Conservation (phyloP, 2,113 vertebrate genomes). For the Triplophysa dalaica region DNA sequence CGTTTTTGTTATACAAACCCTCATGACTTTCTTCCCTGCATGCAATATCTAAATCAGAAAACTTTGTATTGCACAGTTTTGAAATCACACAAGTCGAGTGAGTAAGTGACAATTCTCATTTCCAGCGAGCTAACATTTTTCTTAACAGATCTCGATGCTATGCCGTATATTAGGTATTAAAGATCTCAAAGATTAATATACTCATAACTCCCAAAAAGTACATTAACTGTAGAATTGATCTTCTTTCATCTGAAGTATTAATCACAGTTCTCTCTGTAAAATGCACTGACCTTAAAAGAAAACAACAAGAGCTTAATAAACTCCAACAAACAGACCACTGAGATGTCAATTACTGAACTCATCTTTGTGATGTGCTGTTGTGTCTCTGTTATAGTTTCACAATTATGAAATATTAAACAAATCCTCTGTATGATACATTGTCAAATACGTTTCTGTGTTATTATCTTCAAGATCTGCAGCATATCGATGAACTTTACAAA, state of each 20-base stretch:
- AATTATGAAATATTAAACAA: constrained; percentile 1
- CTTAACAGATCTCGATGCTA: background rate
- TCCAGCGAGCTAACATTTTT: background rate
- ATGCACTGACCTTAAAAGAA: constrained; percentile 40
- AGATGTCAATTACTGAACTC: constrained; percentile 29
- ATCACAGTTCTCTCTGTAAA: constrained; percentile 25
- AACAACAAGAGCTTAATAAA: constrained; percentile 30
- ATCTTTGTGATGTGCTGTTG: background rate
- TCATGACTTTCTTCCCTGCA: too few species aligned
- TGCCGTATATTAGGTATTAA: constrained; percentile 18
- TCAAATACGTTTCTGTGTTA: too few species aligned
- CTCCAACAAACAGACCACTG: constrained; percentile 9
- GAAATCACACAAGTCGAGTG: too few species aligned
- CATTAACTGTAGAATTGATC: constrained; percentile 31
- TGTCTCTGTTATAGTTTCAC: background rate
- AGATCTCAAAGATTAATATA: constrained; percentile 7
- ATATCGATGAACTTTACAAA: too few species aligned
- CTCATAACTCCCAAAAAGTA: constrained; percentile 1
- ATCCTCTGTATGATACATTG: too few species aligned
- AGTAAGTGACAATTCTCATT: too few species aligned
- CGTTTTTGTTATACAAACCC: background rate
- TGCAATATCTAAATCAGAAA: too few species aligned
- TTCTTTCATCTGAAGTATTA: constrained; percentile 30
- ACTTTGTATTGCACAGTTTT: too few species aligned
- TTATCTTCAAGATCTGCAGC: too few species aligned